Base-by-base conservation (phyloP, 2,113 vertebrate species). In the Gobio gobio region DNA sequence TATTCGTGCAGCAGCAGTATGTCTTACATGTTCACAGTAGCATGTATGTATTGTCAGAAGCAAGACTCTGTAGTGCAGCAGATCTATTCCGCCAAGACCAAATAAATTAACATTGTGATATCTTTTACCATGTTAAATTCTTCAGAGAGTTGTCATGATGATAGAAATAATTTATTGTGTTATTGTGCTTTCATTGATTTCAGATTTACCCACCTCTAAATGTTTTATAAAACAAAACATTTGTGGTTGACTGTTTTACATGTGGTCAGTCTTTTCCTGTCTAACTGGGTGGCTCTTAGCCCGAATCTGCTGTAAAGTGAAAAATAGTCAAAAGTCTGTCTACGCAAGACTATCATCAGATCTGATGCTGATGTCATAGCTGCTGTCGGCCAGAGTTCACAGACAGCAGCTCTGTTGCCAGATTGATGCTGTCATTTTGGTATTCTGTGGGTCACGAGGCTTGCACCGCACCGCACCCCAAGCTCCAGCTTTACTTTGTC, bases 321-420 rank as follows among this genome's bases (percentile, higher is more conserved):
- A n/a, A n/a, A n/a, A n/a, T n/a, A n/a, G n/a, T n/a, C n/a, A 61
- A 26, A 63, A 63, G 59, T 70, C 54, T 78, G 54, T 22, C 76
- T 59, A 10, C 18, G 0, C 33, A 1, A 78, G 1, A 58, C 18
- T 24, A 43, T 78, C 76, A 7, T 59, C 54, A n/a, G 76, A 78
- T 78, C 54, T 12, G 54, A 58, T 59, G 47, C 76, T 77, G 20
- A 73, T 56, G 12, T 49, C 45, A 76, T 56, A 56, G 49, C 18
- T 22, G 74, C 49, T 78, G 16, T 78, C 12, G 10, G 75, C 51
- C 51, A 58, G 75, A 78, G 33, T 78, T 78, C 54, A 22, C 29
- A 24, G 70, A 73, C 40, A 45, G 22, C 22, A 73, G 22, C 43
- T 47, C 70, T 47, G 22, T 73, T 73, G 66, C 66, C 74, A 77